These are phyloP conservation scores for Platycercus adscitus DNA, from an alignment of 2,113 vertebrate species.

Conservation along the genomic window DNA sequence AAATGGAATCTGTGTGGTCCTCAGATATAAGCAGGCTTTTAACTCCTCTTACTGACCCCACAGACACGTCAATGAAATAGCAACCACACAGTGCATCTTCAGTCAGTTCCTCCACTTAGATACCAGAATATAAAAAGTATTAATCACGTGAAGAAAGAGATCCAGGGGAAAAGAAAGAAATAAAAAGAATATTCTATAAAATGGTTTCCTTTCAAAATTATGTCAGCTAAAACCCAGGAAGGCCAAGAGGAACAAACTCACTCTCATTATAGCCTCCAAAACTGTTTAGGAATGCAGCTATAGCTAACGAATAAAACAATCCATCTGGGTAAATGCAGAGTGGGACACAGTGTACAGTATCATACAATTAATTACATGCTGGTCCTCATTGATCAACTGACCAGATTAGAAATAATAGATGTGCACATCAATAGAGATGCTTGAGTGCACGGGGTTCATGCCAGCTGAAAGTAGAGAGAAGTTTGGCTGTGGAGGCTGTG, in stretches of 20 bases:
- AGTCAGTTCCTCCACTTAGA: background rate
- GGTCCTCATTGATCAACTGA: slow-evolving; percentile 28
- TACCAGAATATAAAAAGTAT: background rate
- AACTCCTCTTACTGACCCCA: background rate
- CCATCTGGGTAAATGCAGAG: background rate
- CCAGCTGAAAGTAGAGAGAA: background rate
- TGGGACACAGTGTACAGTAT: background rate
- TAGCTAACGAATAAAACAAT: background rate
- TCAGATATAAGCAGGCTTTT: background rate
- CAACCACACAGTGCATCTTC: background rate
- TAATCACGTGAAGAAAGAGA: background rate
- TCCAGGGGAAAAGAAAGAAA: background rate
- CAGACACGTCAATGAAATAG: background rate
- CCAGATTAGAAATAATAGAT: slow-evolving; percentile 60
- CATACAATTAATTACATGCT: slow-evolving; percentile 48
- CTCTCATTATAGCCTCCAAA: background rate
- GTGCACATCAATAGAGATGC: background rate
- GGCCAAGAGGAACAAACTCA: background rate
- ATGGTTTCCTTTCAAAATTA: background rate
- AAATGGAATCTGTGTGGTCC: background rate
- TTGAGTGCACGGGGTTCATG: background rate
- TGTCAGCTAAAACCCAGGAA: background rate
- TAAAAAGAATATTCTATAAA: background rate
- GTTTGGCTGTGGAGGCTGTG: rapidly evolving
- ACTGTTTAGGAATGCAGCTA: background rate